These are phyloP conservation scores for Drosophila sechellia DNA, from an alignment of 1,140 invertebrate genomes.

Conservation along the genomic window DNA sequence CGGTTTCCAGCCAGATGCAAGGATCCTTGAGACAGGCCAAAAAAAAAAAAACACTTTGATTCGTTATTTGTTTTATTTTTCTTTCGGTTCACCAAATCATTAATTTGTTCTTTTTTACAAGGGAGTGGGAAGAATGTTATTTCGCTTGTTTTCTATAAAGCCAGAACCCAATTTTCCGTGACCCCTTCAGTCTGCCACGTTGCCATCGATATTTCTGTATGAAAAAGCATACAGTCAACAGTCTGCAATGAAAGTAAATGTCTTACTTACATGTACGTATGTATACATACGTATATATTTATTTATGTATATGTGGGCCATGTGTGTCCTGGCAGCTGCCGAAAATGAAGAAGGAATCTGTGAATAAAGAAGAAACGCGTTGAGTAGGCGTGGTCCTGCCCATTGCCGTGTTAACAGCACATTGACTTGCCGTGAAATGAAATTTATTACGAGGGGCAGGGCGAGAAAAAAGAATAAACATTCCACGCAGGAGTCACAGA, in stretches of 20 bases:
- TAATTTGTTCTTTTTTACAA: background rate
- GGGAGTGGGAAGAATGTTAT: background rate
- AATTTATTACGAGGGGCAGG: slow-evolving; percentile 62
- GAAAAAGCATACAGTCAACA: slow-evolving; percentile 72
- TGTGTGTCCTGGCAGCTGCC: slow-evolving; percentile 29
- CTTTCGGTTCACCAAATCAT: background rate
- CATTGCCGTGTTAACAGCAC: slow-evolving; percentile 68
- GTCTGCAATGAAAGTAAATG: slow-evolving; percentile 80
- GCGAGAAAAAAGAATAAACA: slow-evolving; percentile 38
- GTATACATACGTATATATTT: slow-evolving; percentile 11
- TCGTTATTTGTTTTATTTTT: background rate
- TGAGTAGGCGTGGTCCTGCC: slow-evolving; percentile 41
- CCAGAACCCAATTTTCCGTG: slow-evolving; percentile 1
- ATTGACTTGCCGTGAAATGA: slow-evolving; percentile 73
- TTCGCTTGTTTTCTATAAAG: slow-evolving; percentile 8
- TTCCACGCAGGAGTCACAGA: slow-evolving; percentile 23
- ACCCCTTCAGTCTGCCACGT: background rate
- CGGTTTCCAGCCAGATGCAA: slow-evolving; percentile 24
- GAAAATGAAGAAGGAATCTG: slow-evolving; percentile 38
- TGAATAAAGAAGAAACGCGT: slow-evolving; percentile 14
- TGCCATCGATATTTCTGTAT: slow-evolving; percentile 55
- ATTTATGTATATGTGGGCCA: slow-evolving; percentile 1
- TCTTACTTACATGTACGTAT: slow-evolving; percentile 64
- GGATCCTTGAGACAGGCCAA: background rate
- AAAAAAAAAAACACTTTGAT: background rate